A percentile compares a stretch with the other conserved stretches of the same genome.
phyloP scores from a whole-genome alignment of 2,888 invertebrate genomes.

The Trilocha varians region DNA sequence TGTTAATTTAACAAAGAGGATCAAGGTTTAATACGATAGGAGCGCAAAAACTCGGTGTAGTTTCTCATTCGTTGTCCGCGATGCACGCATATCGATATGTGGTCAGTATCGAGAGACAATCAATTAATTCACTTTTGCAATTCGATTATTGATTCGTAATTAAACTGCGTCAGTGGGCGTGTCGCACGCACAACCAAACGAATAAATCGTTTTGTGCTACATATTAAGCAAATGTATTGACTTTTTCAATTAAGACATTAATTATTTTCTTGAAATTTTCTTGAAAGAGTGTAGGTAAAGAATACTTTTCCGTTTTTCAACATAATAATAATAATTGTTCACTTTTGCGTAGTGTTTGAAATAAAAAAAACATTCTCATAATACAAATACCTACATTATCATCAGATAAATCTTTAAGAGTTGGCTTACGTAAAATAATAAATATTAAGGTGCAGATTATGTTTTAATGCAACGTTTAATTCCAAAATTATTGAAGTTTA shows the following conservation, averaged over 20 bases:
- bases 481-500: slow-evolving; percentile 37
- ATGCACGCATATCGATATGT: slow-evolving; percentile 52
- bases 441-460: too few species aligned
- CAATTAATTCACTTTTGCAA: slow-evolving; percentile 50
- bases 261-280: slow-evolving; percentile 11
- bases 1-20: too few species aligned
- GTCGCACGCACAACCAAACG: slow-evolving; percentile 22
- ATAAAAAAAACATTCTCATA: too few species aligned
- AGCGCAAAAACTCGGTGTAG: slow-evolving; percentile 11
- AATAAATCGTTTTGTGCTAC: slow-evolving; percentile 34
- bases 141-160: slow-evolving; percentile 71
- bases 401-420: too few species aligned
- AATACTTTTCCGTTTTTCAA: too few species aligned
- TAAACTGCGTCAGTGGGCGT: slow-evolving; percentile 59
- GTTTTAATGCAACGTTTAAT: slow-evolving; percentile 37
- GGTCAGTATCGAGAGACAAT: slow-evolving; percentile 53
- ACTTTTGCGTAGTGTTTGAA: too few species aligned
- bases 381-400: too few species aligned
- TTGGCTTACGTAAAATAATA: too few species aligned
- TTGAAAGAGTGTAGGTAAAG: too few species aligned
- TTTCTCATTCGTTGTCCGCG: slow-evolving; percentile 12
- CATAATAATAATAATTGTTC: too few species aligned
- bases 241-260: slow-evolving; percentile 44
- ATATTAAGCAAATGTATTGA: slow-evolving; percentile 39
- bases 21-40: slow-evolving; percentile 15